These are phyloP conservation scores for Chymomyza amoena DNA, from an alignment of 2,888 invertebrate genomes.

Conservation along the genomic window DNA sequence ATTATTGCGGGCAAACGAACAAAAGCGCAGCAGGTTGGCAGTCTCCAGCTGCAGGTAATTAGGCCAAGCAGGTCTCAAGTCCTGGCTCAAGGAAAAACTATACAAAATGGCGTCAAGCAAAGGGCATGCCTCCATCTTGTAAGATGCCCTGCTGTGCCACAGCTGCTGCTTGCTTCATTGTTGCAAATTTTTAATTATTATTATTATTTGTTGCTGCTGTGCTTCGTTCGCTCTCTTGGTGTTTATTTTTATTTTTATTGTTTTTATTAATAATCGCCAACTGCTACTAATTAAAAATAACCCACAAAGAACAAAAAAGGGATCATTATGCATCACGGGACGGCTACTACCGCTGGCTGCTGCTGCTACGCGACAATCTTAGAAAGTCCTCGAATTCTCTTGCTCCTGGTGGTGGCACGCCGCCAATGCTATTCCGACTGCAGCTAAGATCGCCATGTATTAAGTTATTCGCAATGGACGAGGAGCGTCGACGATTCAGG, in stretches of 20 bases:
- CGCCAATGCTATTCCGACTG: conserved; percentile 41
- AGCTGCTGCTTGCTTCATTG: background rate
- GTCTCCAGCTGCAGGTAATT: background rate
- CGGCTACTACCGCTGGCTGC: conserved; percentile 59
- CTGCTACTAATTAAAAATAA: background rate
- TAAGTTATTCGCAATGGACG: conserved; percentile 75
- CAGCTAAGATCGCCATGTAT: conserved; percentile 66
- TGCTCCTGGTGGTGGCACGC: conserved; percentile 11
- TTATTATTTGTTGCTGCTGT: background rate
- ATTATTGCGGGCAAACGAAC: background rate
- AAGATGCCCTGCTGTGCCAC: background rate
- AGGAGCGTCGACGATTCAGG: conserved; percentile 74
- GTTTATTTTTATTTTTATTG: background rate
- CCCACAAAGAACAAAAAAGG: background rate
- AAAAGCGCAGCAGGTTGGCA: background rate
- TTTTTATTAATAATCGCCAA: background rate
- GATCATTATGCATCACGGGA: background rate
- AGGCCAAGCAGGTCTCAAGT: background rate
- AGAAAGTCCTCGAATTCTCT: conserved; percentile 36
- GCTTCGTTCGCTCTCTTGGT: background rate
- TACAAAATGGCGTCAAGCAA: background rate
- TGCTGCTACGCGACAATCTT: conserved; percentile 25
- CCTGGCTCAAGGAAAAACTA: background rate
- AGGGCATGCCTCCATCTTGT: background rate
- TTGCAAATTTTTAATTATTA: background rate